Conservation (phyloP, 2,888 invertebrate species). For the Deroplatys truncata region DNA sequence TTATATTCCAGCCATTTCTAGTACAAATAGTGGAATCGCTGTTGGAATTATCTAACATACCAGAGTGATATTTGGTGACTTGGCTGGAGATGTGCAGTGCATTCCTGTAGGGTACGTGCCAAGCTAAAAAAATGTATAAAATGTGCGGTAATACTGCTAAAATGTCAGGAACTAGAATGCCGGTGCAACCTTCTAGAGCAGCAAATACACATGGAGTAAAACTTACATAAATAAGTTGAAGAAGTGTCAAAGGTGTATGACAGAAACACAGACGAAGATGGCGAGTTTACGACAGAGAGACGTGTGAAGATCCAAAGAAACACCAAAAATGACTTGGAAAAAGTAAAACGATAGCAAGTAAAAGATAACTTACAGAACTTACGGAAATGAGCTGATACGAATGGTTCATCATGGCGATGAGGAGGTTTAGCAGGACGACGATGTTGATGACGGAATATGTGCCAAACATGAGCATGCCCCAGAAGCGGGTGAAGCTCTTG, state of each 20-base stretch:
- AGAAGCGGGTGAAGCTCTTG: slow-evolving; percentile 94
- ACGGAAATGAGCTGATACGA: slow-evolving; percentile 97
- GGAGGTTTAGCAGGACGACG: slow-evolving; percentile 91
- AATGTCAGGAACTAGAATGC: not conserved
- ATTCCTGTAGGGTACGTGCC: not conserved
- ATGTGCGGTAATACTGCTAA: not conserved
- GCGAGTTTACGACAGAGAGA: not conserved
- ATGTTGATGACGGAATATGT: slow-evolving; percentile 96
- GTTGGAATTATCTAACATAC: not conserved
- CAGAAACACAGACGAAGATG: not conserved
- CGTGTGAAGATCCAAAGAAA: not conserved
- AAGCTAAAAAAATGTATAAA: not conserved
- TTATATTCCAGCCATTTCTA: not conserved
- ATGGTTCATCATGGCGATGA: slow-evolving; percentile 99
- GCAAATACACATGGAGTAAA: not conserved
- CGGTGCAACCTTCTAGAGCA: not conserved
- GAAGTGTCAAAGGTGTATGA: not conserved
- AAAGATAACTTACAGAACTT: slow-evolving; percentile 44
- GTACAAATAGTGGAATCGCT: not conserved
- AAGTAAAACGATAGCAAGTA: not conserved
- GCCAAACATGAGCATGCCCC: slow-evolving; percentile 99
- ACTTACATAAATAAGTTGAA: slow-evolving; percentile 11
- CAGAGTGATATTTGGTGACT: not conserved
- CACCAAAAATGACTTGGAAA: not conserved
- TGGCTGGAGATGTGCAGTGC: not conserved